Conservation (phyloP, 37 sponge, comb jelly and placozoan species). For the Geodia barretti region DNA sequence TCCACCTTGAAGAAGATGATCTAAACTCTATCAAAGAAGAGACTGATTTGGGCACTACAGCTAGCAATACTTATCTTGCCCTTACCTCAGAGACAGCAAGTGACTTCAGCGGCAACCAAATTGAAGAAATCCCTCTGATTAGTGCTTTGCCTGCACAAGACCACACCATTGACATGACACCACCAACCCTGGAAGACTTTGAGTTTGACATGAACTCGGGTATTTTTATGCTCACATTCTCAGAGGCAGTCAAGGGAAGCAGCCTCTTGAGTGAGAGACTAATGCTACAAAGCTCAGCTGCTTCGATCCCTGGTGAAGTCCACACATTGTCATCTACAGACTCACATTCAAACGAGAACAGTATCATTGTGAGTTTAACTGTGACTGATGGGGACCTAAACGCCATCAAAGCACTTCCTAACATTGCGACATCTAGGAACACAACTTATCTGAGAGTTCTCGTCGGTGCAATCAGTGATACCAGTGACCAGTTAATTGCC, state of each 20-base stretch:
- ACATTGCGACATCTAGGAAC: conserved; percentile 65
- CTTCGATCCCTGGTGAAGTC: conserved; percentile 8
- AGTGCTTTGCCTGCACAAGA: conserved; percentile 28
- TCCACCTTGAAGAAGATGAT: conserved; percentile 46
- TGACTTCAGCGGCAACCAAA: conserved; percentile 68
- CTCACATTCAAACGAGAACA: conserved; percentile 20
- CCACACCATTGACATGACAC: conserved; percentile 48
- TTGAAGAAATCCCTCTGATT: conserved; percentile 16
- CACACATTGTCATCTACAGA: conserved; percentile 26
- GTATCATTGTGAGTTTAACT: conserved; percentile 31
- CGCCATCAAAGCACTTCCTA: conserved; percentile 57
- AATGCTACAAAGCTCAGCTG: conserved; percentile 34
- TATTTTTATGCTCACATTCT: conserved; percentile 64
- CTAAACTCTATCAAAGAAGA: conserved; percentile 60
- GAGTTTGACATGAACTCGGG: conserved; percentile 60
- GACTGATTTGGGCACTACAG: conserved; percentile 55
- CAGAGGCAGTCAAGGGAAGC: conserved; percentile 63
- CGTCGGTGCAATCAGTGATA: conserved; percentile 59
- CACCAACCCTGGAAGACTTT: conserved; percentile 50
- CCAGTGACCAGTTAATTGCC: conserved; percentile 50
- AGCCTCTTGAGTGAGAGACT: conserved; percentile 44
- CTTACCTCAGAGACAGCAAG: conserved; percentile 41
- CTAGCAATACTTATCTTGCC: conserved; percentile 70
- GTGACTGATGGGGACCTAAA: conserved; percentile 59
- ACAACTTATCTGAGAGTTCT: conserved; percentile 69